These are phyloP conservation scores for Planococcus citri DNA, from an alignment of 1,140 invertebrate genomes.

Conservation along the genomic window DNA sequence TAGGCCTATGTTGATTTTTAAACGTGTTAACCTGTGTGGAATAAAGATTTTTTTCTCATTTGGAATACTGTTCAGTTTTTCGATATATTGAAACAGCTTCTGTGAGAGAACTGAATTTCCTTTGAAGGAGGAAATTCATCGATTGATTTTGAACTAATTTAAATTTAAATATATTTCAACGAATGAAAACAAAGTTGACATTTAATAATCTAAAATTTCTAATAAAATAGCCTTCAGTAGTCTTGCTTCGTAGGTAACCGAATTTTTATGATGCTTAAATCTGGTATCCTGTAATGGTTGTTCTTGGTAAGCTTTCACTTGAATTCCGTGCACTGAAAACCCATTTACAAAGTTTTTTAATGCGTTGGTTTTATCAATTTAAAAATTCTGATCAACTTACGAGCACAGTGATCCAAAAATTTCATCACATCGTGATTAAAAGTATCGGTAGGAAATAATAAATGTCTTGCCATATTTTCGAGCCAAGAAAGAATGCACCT, in stretches of 20 bases:
- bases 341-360: neutral
- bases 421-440: slow-evolving; percentile 80
- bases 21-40: too few relatives aligned
- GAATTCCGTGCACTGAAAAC: slow-evolving; percentile 64
- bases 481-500: slow-evolving; percentile 85
- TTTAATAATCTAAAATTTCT: slow-evolving; percentile 40
- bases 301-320: slow-evolving; percentile 47
- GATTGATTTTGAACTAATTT: too few relatives aligned
- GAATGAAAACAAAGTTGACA: too few relatives aligned
- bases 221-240: slow-evolving; percentile 72
- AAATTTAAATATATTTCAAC: too few relatives aligned
- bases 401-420: slow-evolving; percentile 84
- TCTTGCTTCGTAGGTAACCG: slow-evolving; percentile 83
- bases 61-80: too few relatives aligned
- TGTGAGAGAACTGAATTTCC: too few relatives aligned
- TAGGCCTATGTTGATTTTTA: too few relatives aligned
- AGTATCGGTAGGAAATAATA: slow-evolving; percentile 75
- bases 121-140: too few relatives aligned
- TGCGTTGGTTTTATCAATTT: neutral
- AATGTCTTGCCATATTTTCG: slow-evolving; percentile 83
- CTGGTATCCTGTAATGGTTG: slow-evolving; percentile 32
- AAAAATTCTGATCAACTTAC: slow-evolving; percentile 33
- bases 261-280: slow-evolving; percentile 69
- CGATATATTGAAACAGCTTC: too few relatives aligned
- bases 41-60: too few relatives aligned